phyloP scores from a whole-genome alignment of 1,140 invertebrate genomes.

The Physella acuta region DNA sequence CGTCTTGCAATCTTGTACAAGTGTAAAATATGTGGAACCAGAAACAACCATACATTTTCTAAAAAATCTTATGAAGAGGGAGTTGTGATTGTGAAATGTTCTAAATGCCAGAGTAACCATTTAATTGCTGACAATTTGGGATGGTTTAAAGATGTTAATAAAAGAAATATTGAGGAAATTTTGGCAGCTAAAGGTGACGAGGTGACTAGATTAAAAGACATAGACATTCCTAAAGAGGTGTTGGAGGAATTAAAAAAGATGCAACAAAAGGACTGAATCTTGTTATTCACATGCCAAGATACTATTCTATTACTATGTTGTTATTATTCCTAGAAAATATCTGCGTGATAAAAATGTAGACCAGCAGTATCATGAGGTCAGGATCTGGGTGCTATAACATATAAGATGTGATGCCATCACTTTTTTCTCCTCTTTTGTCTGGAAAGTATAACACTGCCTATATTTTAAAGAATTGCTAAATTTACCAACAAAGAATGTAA shows the following conservation, averaged over 20 bases:
- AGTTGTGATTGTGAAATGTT: slow-evolving; percentile 83
- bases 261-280: neutral
- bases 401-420: too few relatives aligned
- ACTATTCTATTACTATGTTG: too few relatives aligned
- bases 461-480: too few relatives aligned
- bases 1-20: slow-evolving; percentile 78
- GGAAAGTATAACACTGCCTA: too few relatives aligned
- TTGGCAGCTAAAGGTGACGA: slow-evolving; percentile 18
- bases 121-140: slow-evolving; percentile 89
- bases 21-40: slow-evolving; percentile 79
- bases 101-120: slow-evolving; percentile 82
- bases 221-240: slow-evolving; percentile 11
- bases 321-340: too few relatives aligned
- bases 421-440: too few relatives aligned
- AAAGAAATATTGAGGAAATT: slow-evolving; percentile 52
- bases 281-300: too few relatives aligned
- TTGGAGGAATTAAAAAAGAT: slow-evolving; percentile 4
- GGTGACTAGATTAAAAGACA: slow-evolving; percentile 3
- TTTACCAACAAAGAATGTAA: too few relatives aligned
- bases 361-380: too few relatives aligned
- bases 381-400: too few relatives aligned
- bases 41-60: slow-evolving; percentile 77
- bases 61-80: slow-evolving; percentile 83
- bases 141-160: slow-evolving; percentile 79
- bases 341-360: too few relatives aligned